Evolutionary conservation across 2,888 invertebrate genomes (phyloP).

Genomic region (Calameuta pallipes): DNA sequence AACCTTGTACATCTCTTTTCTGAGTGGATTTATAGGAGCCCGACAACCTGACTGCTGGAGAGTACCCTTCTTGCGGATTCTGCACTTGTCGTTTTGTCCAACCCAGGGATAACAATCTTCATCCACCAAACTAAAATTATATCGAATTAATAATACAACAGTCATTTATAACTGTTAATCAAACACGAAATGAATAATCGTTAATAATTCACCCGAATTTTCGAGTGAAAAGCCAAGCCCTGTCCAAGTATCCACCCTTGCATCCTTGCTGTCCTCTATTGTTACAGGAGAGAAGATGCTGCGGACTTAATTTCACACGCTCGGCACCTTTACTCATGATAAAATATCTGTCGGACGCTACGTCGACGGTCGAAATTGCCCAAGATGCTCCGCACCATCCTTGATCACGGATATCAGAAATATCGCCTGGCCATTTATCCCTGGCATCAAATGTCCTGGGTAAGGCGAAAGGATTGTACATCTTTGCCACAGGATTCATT

Average conservation of each 20-base stretch:
- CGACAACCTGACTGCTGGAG: conserved; percentile 71
- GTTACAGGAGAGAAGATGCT: conserved; percentile 89
- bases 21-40: conserved; percentile 65
- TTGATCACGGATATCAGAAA: conserved; percentile 79
- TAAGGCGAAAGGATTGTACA: conserved; percentile 72
- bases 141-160: conserved; percentile 11
- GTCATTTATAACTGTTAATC: conserved; percentile 18
- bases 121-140: conserved; percentile 78
- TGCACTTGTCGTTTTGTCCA: conserved; percentile 74
- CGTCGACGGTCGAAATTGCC: conserved; percentile 88
- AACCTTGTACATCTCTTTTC: conserved; percentile 76
- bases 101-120: conserved; percentile 88
- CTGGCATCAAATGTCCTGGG: conserved; percentile 83
- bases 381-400: conserved; percentile 90
- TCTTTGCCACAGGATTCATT: conserved; percentile 72
- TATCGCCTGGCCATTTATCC: conserved; percentile 78
- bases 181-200: conserved; percentile 7
- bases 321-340: conserved; percentile 88
- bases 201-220: conserved; percentile 74
- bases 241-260: conserved; percentile 88
- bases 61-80: conserved; percentile 68
- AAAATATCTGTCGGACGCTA: conserved; percentile 84
- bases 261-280: conserved; percentile 83
- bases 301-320: conserved; percentile 79
- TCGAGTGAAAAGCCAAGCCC: conserved; percentile 90